A percentile compares a stretch with the other conserved stretches of the same genome.
phyloP scores from a whole-genome alignment of 1,140 invertebrate genomes.

The Metaphire vulgaris region DNA sequence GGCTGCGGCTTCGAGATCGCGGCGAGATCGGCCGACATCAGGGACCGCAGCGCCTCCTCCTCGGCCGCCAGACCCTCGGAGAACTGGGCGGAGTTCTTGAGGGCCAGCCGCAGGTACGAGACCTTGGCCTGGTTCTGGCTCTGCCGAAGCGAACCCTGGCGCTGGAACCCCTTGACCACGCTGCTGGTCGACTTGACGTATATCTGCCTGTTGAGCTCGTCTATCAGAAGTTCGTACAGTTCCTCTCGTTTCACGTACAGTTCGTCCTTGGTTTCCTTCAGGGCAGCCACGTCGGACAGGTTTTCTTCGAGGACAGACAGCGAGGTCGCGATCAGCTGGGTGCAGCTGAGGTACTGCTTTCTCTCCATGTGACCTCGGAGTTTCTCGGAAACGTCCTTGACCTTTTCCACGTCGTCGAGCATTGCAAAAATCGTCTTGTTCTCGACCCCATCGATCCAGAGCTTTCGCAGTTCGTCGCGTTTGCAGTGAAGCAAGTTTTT shows the following conservation, averaged over 20 bases:
- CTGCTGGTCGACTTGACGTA: slow-evolving; percentile 61
- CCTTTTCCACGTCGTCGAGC: slow-evolving; percentile 79
- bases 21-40: slow-evolving; percentile 19
- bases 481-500: slow-evolving; percentile 82
- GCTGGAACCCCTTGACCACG: slow-evolving; percentile 40
- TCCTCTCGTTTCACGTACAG: slow-evolving; percentile 66
- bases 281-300: slow-evolving; percentile 70
- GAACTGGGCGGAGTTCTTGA: slow-evolving; percentile 31
- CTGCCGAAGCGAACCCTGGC: slow-evolving; percentile 40
- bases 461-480: slow-evolving; percentile 81
- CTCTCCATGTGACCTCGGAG: slow-evolving; percentile 64
- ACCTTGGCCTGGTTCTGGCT: slow-evolving; percentile 29
- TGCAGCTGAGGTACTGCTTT: slow-evolving; percentile 80
- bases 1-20: slow-evolving; percentile 24
- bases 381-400: slow-evolving; percentile 70
- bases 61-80: slow-evolving; percentile 23
- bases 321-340: slow-evolving; percentile 64
- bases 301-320: slow-evolving; percentile 62
- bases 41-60: slow-evolving; percentile 21
- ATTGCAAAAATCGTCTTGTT: slow-evolving; percentile 81
- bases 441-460: slow-evolving; percentile 86
- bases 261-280: slow-evolving; percentile 68
- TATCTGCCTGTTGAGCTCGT: slow-evolving; percentile 68
- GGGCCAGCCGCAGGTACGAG: slow-evolving; percentile 18
- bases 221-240: slow-evolving; percentile 63